Evolutionary conservation across 2,113 vertebrate species (phyloP).

Genomic region (Microtus richardsoni): DNA sequence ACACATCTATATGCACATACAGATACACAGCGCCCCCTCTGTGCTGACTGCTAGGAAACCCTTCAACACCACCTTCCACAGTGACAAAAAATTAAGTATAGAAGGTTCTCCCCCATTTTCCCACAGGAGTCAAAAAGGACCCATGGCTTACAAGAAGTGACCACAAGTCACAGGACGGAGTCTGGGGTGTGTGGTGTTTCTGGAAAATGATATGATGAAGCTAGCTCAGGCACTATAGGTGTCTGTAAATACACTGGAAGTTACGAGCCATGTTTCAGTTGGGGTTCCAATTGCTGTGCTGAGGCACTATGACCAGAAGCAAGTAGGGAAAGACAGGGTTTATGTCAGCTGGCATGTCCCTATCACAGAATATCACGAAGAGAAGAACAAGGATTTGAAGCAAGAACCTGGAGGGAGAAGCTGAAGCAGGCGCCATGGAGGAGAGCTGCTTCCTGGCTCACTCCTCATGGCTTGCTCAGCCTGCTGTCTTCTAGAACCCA

Average conservation of each 20-base stretch:
- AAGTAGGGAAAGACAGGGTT: not conserved
- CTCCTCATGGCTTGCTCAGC: not conserved
- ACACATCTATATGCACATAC: not conserved
- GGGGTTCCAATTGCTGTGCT: not conserved
- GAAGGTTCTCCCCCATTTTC: no score
- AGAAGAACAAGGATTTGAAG: not conserved
- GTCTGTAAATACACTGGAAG: not conserved
- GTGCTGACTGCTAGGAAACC: not conserved
- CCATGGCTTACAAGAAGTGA: not conserved
- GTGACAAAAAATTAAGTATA: no score
- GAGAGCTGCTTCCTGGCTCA: not conserved
- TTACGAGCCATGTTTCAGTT: not conserved
- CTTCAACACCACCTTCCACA: not conserved
- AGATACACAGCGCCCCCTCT: not conserved
- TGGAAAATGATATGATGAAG: not conserved
- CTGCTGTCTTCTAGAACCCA: not conserved
- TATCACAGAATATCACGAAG: not conserved
- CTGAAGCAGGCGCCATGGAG: not conserved
- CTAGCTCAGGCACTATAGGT: not conserved
- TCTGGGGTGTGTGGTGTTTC: not conserved
- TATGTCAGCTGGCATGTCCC: not conserved
- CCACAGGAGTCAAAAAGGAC: not conserved
- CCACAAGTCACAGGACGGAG: not conserved
- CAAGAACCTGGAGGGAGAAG: not conserved
- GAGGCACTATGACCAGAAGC: not conserved